These are phyloP conservation scores for Acromyrmex charruanus DNA, from an alignment of 1,140 invertebrate genomes.

Conservation along the genomic window DNA sequence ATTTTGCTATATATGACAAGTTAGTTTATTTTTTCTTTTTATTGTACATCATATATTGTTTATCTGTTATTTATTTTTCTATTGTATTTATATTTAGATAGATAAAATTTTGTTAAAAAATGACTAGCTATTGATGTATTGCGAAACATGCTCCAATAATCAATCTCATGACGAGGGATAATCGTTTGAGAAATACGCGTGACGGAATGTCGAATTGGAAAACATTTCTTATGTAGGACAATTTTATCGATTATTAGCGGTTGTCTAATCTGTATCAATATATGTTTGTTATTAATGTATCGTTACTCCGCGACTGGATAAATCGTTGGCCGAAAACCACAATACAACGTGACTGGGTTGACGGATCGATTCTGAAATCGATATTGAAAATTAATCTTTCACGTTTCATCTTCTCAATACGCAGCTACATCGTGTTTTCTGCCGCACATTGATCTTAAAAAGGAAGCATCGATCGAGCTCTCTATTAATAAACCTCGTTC, in stretches of 20 bases:
- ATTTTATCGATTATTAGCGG: constrained; percentile 56
- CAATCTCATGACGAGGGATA: neutral
- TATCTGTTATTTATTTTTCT: neutral
- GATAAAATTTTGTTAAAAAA: constrained; percentile 7
- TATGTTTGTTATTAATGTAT: constrained; percentile 20
- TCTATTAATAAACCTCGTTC: constrained; percentile 33
- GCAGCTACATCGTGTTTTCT: neutral
- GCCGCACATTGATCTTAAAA: neutral
- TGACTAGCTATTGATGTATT: neutral
- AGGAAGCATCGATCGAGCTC: neutral
- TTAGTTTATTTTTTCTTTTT: neutral
- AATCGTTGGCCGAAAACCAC: constrained; percentile 31
- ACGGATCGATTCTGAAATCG: constrained; percentile 40
- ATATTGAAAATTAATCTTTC: constrained; percentile 47
- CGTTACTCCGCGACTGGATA: constrained; percentile 16
- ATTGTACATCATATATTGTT: neutral
- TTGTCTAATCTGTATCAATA: constrained; percentile 37
- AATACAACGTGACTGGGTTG: constrained; percentile 22
- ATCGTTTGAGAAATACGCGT: neutral
- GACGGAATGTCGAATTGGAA: constrained; percentile 44
- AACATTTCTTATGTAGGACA: constrained; percentile 20
- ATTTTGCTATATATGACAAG: neutral
- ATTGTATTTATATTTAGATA: neutral
- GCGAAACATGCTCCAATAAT: neutral
- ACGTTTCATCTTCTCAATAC: neutral